Evolutionary conservation across 2,888 invertebrate genomes (phyloP).

Genomic region (Ormia ochracea): DNA sequence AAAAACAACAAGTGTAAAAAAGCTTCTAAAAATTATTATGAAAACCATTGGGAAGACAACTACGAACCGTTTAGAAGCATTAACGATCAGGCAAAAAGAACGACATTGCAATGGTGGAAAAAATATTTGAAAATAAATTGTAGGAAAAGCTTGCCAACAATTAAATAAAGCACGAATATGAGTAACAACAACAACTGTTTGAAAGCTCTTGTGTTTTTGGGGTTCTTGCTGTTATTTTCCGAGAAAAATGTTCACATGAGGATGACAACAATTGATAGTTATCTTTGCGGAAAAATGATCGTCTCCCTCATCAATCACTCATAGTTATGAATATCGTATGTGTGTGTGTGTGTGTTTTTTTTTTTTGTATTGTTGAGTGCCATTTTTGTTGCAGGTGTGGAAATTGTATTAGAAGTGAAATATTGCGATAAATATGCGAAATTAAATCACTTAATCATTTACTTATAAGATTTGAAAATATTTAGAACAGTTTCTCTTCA

Average conservation of each 20-base stretch:
- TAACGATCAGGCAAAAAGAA: slow-evolving; percentile 14
- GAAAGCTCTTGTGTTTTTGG: slow-evolving; percentile 1
- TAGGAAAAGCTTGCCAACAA: slow-evolving; percentile 7
- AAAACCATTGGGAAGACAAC: slow-evolving; percentile 14
- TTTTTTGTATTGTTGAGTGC: too few species aligned
- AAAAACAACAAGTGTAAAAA: slow-evolving; percentile 4
- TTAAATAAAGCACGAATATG: not conserved
- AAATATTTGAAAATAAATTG: not conserved
- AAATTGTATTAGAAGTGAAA: not conserved
- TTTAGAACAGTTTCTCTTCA: too few species aligned
- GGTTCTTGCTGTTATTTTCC: slow-evolving; percentile 5
- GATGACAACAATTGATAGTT: slow-evolving; percentile 48
- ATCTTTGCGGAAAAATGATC: slow-evolving; percentile 38
- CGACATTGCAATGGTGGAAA: not conserved
- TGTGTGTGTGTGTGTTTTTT: too few species aligned
- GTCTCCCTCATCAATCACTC: slow-evolving; percentile 13
- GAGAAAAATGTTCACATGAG: slow-evolving; percentile 32
- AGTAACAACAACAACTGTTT: slow-evolving; percentile 23
- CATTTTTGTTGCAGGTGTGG: not conserved
- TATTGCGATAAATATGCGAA: not conserved
- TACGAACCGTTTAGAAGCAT: slow-evolving; percentile 29
- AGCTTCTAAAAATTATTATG: not conserved
- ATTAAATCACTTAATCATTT: too few species aligned
- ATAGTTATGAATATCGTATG: not conserved
- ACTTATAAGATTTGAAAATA: too few species aligned